Percentiles rank a stretch among this genome's conserved stretches.
Evolutionary conservation across 2,888 invertebrate genomes (phyloP).

Genomic region (Eucriotettix oculatus): DNA sequence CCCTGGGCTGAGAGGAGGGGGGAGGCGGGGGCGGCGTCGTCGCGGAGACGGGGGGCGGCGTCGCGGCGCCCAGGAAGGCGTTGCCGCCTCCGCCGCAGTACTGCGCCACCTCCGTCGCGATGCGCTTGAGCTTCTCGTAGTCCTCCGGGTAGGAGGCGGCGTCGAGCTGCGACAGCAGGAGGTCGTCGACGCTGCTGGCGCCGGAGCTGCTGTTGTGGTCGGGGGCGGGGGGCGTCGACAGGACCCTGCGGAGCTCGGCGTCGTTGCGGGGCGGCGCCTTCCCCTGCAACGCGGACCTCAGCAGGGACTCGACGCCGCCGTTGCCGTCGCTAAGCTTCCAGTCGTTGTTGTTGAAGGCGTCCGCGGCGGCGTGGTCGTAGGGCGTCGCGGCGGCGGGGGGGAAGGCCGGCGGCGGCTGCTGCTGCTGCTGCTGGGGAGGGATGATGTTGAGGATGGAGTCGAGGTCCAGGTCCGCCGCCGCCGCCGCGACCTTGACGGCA

Average conservation of each 20-base stretch:
- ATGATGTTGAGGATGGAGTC: slow-evolving; percentile 65
- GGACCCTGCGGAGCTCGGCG: slow-evolving; percentile 37
- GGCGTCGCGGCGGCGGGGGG: neutral
- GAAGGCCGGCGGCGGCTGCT: slow-evolving; percentile 15
- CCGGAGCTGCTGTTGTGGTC: slow-evolving; percentile 17
- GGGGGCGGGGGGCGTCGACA: slow-evolving; percentile 29
- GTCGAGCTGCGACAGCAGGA: slow-evolving; percentile 49
- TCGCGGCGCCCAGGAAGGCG: neutral
- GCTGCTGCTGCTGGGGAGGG: slow-evolving; percentile 29
- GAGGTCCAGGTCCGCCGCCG: slow-evolving; percentile 40
- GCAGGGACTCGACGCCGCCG: slow-evolving; percentile 47
- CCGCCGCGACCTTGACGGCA: neutral
- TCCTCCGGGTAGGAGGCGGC: slow-evolving; percentile 53
- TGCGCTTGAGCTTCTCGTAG: slow-evolving; percentile 68
- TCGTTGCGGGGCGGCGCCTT: slow-evolving; percentile 34
- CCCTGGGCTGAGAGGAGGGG: slow-evolving; percentile 31
- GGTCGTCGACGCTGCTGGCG: slow-evolving; percentile 51
- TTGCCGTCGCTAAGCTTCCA: slow-evolving; percentile 67
- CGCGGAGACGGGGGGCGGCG: slow-evolving; percentile 21
- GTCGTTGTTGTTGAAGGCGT: slow-evolving; percentile 35
- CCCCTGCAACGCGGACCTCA: slow-evolving; percentile 70
- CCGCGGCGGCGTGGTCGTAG: slow-evolving; percentile 15
- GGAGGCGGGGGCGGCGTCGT: slow-evolving; percentile 30
- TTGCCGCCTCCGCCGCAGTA: slow-evolving; percentile 12
- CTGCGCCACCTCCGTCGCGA: slow-evolving; percentile 59